Conservation (phyloP, 2,113 vertebrate species). For the Toxotes jaculatrix region DNA sequence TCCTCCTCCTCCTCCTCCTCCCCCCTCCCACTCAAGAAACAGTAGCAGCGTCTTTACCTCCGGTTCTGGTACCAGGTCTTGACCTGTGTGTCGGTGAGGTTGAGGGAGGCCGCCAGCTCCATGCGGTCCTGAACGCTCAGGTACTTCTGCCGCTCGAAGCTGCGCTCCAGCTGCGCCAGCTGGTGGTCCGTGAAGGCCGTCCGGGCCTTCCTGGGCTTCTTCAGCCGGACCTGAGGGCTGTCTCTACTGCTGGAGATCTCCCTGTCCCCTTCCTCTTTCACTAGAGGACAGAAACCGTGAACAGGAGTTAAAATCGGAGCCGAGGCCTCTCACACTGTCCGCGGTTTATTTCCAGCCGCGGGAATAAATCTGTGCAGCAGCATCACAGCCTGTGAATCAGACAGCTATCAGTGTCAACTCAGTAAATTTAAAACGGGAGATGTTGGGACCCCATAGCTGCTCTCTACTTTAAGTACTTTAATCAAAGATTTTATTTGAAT, state of each 20-base stretch:
- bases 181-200: conserved; percentile 99
- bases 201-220: conserved; percentile 97
- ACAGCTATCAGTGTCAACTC: not conserved
- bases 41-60: conserved; percentile 85
- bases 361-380: conserved; percentile 24
- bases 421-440: not conserved
- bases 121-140: conserved; percentile 98
- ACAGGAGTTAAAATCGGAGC: not conserved
- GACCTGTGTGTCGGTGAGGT: conserved; percentile 99
- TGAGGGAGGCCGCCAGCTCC: conserved; percentile 98
- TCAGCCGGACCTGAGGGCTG: conserved; percentile 94
- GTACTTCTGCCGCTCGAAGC: conserved; percentile 98
- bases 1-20: not conserved
- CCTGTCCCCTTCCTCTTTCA: conserved; percentile 97
- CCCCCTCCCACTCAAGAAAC: not conserved
- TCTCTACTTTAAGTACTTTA: not conserved
- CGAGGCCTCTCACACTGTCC: not conserved
- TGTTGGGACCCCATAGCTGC: not conserved
- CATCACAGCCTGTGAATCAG: not conserved
- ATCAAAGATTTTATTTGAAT: not conserved
- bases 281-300: conserved; percentile 74
- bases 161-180: conserved; percentile 97
- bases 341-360: too few species aligned
- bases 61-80: conserved; percentile 99
- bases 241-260: conserved; percentile 98